Evolutionary conservation across 2,888 invertebrate genomes (phyloP), one percentile per base, ranked within the genome.

Genomic region (Osedax fenrisi): DNA sequence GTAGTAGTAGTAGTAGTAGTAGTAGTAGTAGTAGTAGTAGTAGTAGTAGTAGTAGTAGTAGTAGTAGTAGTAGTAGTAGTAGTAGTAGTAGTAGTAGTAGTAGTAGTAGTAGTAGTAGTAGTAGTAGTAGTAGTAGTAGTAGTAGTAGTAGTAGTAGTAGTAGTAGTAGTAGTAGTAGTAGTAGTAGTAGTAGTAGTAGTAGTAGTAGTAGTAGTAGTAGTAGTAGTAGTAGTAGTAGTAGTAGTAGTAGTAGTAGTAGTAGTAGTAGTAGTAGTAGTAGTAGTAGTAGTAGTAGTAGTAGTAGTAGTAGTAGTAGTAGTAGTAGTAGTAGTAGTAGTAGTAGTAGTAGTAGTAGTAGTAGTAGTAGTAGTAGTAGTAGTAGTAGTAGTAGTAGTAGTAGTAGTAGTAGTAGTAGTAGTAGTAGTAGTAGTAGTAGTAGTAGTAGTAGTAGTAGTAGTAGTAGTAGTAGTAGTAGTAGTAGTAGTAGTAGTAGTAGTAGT

Each of bases 141-240:
- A 66, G 13, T 10, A 25, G 67, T 10, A 66, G 67, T 10, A 10
- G 67, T 5, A 67, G 67, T 5, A 67, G 67, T 67, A 67, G 80
- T 79, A 41, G 79, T 75, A 5, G 80, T 79, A 5, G 80, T 79
- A 17, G 79, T 76, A 2, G 78, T 78, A 72, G 78, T 79, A 25
- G 79, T 79, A 2, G 79, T 68, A 5, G 64, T 41, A 24, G 73
- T 69, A 27, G 27, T 72, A 13, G 26, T 24, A 3, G 59, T 41
- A 10, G 61, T 23, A 26, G 64, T 70, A 26, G 23, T 67, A 22
- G 62, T 69, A 24, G 70, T 75, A 59, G 64, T 56, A 13, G 23
- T 26, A 26, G 75, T 41, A 27, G 24, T 59, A 64, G 68, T 76
- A 21, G 69, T 59, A 26, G 69, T 69, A 21, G 67, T 68, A 66